Percentiles rank a stretch among this genome's conserved stretches.
phyloP scores from a whole-genome alignment of 2,113 vertebrate genomes.

The Microcebus tavaratra region DNA sequence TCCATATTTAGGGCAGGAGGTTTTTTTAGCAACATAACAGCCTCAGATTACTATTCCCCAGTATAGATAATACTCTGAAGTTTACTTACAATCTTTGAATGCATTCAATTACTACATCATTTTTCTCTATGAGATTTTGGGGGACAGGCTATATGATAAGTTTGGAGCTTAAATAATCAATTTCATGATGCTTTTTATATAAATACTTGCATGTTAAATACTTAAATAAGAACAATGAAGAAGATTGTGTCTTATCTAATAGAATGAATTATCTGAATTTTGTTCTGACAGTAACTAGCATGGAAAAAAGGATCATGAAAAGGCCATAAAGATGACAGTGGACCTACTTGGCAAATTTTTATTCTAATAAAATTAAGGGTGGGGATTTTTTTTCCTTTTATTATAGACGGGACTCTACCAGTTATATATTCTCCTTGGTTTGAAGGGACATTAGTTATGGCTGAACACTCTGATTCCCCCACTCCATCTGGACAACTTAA shows the following conservation, averaged over 20 bases:
- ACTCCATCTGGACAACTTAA: slow-evolving; percentile 56
- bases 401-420: neutral
- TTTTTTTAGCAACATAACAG: neutral
- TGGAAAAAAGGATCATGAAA: neutral
- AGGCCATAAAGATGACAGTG: neutral
- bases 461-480: slow-evolving; percentile 49
- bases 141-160: rapidly evolving
- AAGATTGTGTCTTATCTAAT: neutral
- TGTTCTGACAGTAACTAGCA: neutral
- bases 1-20: neutral
- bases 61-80: neutral
- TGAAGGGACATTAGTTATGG: slow-evolving; percentile 56
- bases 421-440: neutral
- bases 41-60: neutral
- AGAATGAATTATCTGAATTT: neutral
- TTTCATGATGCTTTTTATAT: neutral
- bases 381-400: neutral
- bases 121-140: neutral
- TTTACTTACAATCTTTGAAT: neutral
- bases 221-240: neutral
- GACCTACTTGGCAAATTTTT: neutral
- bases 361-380: neutral
- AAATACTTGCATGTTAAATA: neutral
- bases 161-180: neutral
- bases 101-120: neutral